Base-by-base conservation (phyloP, 2,113 vertebrate species). In the Morone chrysops region DNA sequence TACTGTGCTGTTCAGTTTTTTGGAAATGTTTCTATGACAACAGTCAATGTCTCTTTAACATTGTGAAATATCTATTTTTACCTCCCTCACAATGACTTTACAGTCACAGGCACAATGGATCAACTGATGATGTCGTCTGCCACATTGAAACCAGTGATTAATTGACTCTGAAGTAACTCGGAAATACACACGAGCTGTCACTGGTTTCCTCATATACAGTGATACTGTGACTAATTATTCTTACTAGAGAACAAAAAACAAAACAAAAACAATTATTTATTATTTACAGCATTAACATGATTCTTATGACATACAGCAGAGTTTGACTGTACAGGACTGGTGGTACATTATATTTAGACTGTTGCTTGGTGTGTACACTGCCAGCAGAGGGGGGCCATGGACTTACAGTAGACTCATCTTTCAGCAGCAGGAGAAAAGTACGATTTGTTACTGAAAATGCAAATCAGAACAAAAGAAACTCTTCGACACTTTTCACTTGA, bases 321-420 rank as follows among this genome's bases (percentile, higher is more conserved):
- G 10, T 31, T 31, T 31, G 2, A 31, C 31, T 31, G 31, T 31
- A 18, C 14, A 20, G 4, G 14, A 41, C 56, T 14, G 36, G 31
- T 53, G 4, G 2, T n/a, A 50, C 48, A 50, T 14, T 2, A 17
- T 50, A 50, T 50, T 53, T 3, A 56, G 20, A 2, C 31, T 31
- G 12, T 16, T 38, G 9, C 59, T 43, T 12, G 17, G 5, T 68
- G 54, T n/a, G 18, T 38, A 0, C 9, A 62, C 4, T 38, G 3
- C 81, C 88, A 78, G 81, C 81, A 91, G 88, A 73, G 79, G 90
- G 89, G 5, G 45, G 74, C 61, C 72, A 38, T 9, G 51, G 40
- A 31, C 70, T 59, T n/a, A 59, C 9, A 38, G 16, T 0, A 8
- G 9, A 11, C 9, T 56, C 16, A 14, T 18, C 16, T 56, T 13